These are phyloP conservation scores for Chaenocephalus aceratus DNA, from an alignment of 2,113 vertebrate genomes.

Conservation along the genomic window DNA sequence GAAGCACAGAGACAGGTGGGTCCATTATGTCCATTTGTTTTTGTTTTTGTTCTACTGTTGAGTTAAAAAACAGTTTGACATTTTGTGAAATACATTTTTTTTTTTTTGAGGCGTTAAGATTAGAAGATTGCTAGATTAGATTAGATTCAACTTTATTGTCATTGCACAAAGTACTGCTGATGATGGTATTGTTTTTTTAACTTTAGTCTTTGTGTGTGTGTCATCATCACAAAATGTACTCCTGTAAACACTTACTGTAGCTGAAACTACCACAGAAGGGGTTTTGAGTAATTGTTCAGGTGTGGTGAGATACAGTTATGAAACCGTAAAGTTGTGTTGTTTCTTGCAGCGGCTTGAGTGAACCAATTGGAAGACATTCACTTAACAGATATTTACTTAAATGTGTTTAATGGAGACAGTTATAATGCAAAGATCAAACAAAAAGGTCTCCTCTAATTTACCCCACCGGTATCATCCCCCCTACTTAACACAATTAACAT, in stretches of 20 bases:
- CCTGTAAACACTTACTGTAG: no score
- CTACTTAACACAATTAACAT: not conserved
- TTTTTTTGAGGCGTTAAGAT: not conserved
- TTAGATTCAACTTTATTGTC: not conserved
- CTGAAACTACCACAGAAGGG: no score
- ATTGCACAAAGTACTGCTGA: no score
- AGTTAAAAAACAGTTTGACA: not conserved
- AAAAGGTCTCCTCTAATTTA: not conserved
- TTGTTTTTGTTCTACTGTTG: no score
- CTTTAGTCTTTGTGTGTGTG: no score
- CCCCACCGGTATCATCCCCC: no score
- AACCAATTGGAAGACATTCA: not conserved
- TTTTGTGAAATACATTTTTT: not conserved
- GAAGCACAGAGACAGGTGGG: constrained; percentile 78
- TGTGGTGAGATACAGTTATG: no score
- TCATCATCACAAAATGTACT: no score
- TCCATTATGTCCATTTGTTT: not conserved
- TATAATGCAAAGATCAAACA: not conserved
- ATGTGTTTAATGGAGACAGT: not conserved
- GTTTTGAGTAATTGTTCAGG: no score
- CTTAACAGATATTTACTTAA: not conserved
- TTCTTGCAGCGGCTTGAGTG: no score
- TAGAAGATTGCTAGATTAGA: not conserved
- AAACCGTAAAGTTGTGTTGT: no score
- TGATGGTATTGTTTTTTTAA: no score